Evolutionary conservation across 2,113 vertebrate species (phyloP).

Genomic region (Lutjanus erythropterus): DNA sequence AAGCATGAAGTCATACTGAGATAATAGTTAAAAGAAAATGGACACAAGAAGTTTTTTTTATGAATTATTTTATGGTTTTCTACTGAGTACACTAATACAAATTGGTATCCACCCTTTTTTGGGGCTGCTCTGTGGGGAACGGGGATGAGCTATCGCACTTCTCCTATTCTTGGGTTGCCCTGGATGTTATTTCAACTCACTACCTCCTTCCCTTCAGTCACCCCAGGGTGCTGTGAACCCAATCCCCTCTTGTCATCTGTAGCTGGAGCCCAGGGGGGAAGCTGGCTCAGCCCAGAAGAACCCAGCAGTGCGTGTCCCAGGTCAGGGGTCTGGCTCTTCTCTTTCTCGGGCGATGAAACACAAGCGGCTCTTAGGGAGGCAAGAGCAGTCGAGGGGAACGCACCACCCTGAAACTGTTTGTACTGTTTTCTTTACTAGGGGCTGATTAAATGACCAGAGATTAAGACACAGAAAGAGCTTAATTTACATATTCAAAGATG

Average conservation of each 20-base stretch:
- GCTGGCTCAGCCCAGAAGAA: slow-evolving; percentile 50
- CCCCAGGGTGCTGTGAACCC: slow-evolving; percentile 73
- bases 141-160: slow-evolving; percentile 63
- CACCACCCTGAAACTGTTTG: slow-evolving; percentile 49
- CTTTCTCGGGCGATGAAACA: slow-evolving; percentile 72
- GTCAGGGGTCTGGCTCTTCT: slow-evolving; percentile 70
- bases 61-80: slow-evolving; percentile 32
- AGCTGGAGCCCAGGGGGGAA: slow-evolving; percentile 31
- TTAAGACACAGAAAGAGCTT: slow-evolving; percentile 39
- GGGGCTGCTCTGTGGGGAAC: slow-evolving; percentile 46
- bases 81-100: slow-evolving; percentile 21
- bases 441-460: slow-evolving; percentile 61
- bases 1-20: slow-evolving; percentile 41
- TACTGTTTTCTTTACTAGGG: slow-evolving; percentile 59
- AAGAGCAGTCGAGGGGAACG: slow-evolving; percentile 52
- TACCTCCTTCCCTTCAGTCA: slow-evolving; percentile 56
- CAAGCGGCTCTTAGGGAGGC: slow-evolving; percentile 67
- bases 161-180: slow-evolving; percentile 68
- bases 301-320: slow-evolving; percentile 70
- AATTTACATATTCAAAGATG: slow-evolving; percentile 15
- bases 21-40: slow-evolving; percentile 37
- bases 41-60: slow-evolving; percentile 13
- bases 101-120: slow-evolving; percentile 33
- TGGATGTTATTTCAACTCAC: slow-evolving; percentile 80
- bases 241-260: slow-evolving; percentile 46